phyloP scores from a whole-genome alignment of 2,888 invertebrate species.

The Eumacrocentrus americanus region DNA sequence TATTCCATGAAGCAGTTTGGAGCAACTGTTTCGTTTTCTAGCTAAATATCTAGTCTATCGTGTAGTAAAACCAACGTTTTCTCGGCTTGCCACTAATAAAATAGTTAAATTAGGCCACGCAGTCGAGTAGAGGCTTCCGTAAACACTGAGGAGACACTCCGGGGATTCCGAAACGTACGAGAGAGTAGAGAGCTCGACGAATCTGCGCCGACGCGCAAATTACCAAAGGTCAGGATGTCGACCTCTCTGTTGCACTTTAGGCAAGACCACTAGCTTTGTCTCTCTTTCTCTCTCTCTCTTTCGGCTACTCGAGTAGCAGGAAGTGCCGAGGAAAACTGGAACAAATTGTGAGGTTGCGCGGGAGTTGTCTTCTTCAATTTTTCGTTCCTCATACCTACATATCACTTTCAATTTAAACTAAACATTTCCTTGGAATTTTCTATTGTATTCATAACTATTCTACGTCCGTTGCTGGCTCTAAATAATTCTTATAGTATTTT shows the following conservation, averaged over 20 bases:
- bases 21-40: too few species aligned
- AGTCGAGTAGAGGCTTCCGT: conserved; percentile 31
- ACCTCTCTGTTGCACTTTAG: conserved; percentile 17
- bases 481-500: too few species aligned
- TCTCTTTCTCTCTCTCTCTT: conserved; percentile 6
- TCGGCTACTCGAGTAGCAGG: conserved; percentile 17
- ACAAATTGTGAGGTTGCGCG: conserved; percentile 25
- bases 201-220: conserved; percentile 46
- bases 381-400: too few species aligned
- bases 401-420: too few species aligned
- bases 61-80: too few species aligned
- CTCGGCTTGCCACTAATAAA: background rate
- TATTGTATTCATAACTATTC: too few species aligned
- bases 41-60: too few species aligned
- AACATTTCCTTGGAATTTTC: too few species aligned
- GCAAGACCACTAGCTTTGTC: background rate
- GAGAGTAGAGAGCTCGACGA: conserved; percentile 22
- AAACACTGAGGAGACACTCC: conserved; percentile 35
- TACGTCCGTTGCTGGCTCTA: too few species aligned
- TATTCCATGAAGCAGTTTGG: conserved; percentile 18
- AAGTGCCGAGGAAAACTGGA: conserved; percentile 30
- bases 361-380: background rate
- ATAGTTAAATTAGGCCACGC: conserved; percentile 13
- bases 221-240: conserved; percentile 46
- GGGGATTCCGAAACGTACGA: conserved; percentile 24